Evolutionary conservation across 2,888 invertebrate genomes (phyloP), one percentile per base, ranked within the genome.

Genomic region (Pristionchus entomophagus): DNA sequence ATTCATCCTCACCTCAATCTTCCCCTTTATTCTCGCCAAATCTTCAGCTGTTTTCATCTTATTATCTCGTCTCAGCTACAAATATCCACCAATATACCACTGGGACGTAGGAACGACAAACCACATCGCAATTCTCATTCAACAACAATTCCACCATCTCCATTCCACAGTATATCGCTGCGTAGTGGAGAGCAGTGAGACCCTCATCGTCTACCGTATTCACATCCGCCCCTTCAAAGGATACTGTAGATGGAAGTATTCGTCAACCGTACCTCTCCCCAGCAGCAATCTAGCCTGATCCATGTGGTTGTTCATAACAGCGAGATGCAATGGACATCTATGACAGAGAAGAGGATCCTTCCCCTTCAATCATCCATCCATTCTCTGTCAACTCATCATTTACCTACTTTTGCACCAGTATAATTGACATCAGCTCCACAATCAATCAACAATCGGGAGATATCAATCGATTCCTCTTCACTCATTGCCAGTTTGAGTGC

Each of bases 371-470:
- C 12, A 45, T 80, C 32, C 2, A 49, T 29, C 26, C 8, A 51
- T 22, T 29, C 5, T n/a, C n/a, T n/a, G 1, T 51, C 14, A 80
- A 5, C 3, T 1, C 45, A 6, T 0, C 12, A 51, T 26, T 19
- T 14, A 51, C 22, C 0, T 32, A 35, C 78, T 10, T 49, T 26
- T 19, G 32, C 22, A 32, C 78, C 78, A 32, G 4, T 32, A 17
- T 29, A 80, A 51, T 80, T 41, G 0, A 80, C 12, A 86, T 85
- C 29, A 88, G 81, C 84, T 88, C 91, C 53, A 88, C 87, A 38
- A 88, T 88, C 85, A 89, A 84, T n/a, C 89, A 91, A 86, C 89
- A 90, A n/a, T 89, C 90, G 49, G 89, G 89, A 1, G 89, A 80
- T 51, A 19, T 80, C 78, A 0, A 51, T 49, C n/a, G 78, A 41